These are phyloP conservation scores for Cacoxenus indagator DNA, from an alignment of 2,888 invertebrate species.

Conservation along the genomic window DNA sequence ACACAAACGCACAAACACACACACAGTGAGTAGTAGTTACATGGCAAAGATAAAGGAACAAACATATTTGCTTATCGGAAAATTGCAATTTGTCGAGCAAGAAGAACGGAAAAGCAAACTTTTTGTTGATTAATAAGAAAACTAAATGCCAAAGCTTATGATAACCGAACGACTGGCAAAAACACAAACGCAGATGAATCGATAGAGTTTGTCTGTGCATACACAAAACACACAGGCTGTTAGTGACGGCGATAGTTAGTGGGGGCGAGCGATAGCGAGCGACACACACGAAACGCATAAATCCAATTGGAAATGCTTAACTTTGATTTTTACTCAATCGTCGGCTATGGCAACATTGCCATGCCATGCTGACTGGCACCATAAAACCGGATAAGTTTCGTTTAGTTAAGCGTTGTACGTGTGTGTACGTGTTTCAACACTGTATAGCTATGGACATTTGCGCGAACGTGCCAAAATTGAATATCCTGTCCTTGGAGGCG, in stretches of 20 bases:
- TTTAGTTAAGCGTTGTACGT: constrained; percentile 47
- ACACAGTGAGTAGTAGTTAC: not conserved
- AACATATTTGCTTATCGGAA: constrained; percentile 32
- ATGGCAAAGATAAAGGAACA: not conserved
- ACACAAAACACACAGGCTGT: constrained; percentile 26
- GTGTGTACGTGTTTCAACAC: constrained; percentile 52
- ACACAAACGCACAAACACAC: not conserved
- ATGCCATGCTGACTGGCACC: constrained; percentile 8
- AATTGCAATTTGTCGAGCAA: constrained; percentile 50
- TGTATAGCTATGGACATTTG: constrained; percentile 55
- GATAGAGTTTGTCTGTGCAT: constrained; percentile 32
- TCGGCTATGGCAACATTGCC: not conserved
- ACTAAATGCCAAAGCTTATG: constrained; percentile 25
- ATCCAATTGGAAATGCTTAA: constrained; percentile 64
- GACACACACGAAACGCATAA: constrained; percentile 60
- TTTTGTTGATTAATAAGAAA: constrained; percentile 61
- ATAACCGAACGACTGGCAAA: not conserved
- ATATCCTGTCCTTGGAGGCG: constrained; percentile 35
- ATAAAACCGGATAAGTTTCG: constrained; percentile 23
- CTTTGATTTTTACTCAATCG: constrained; percentile 55
- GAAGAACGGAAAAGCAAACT: constrained; percentile 27
- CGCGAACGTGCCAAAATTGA: constrained; percentile 60
- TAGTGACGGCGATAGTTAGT: too few relatives aligned
- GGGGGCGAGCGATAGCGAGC: too few relatives aligned
- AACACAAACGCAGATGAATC: not conserved